phyloP scores from a whole-genome alignment of 30 jellyfish, hydroid and myxozoan genomes.

The Nemopilema nomurai region DNA sequence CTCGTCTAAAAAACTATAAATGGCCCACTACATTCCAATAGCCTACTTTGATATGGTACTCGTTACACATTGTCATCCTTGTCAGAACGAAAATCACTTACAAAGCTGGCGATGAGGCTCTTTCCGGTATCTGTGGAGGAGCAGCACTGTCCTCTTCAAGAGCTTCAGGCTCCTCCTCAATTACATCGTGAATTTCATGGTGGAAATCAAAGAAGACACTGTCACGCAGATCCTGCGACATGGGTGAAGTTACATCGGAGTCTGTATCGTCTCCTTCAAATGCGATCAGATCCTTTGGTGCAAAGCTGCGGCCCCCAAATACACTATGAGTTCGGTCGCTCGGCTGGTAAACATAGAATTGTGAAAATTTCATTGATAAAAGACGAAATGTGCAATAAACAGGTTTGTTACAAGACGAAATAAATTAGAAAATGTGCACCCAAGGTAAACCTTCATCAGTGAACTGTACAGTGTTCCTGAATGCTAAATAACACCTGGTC shows the following conservation, averaged over 20 bases:
- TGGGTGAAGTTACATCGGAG: slow-evolving; percentile 44
- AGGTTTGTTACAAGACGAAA: too few species aligned
- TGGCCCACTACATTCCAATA: too few species aligned
- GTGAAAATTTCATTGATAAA: too few species aligned
- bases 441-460: too few species aligned
- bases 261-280: slow-evolving; percentile 67
- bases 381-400: too few species aligned
- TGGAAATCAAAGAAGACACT: slow-evolving; percentile 75
- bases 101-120: slow-evolving; percentile 73
- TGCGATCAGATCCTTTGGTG: slow-evolving; percentile 84
- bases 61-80: too few species aligned
- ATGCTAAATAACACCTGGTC: too few species aligned
- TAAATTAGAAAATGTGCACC: too few species aligned
- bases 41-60: too few species aligned
- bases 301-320: slow-evolving; percentile 93
- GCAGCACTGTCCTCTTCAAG: slow-evolving; percentile 31
- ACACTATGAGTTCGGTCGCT: slow-evolving; percentile 61
- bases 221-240: slow-evolving; percentile 76
- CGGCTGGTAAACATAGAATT: slow-evolving; percentile 31
- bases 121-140: slow-evolving; percentile 21
- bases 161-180: slow-evolving; percentile 43
- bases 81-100: slow-evolving; percentile 6
- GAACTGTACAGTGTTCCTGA: too few species aligned
- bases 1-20: too few species aligned
- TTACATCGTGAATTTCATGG: slow-evolving; percentile 53